Evolutionary conservation across 37 sponge, comb jelly and placozoan genomes (phyloP).

Genomic region (Ephydatia muelleri): DNA sequence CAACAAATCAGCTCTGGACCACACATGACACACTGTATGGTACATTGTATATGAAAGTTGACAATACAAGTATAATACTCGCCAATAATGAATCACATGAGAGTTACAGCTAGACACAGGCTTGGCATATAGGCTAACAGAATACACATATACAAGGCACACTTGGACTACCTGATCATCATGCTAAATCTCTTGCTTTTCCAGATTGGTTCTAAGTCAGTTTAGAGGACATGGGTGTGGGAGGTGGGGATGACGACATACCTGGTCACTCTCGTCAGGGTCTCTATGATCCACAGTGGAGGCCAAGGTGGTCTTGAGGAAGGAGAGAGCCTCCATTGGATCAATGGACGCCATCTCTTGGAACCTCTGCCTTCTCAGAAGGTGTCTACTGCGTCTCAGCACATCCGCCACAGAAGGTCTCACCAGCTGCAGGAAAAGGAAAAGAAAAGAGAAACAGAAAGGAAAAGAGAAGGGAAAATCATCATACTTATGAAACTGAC

Average conservation of each 20-base stretch:
- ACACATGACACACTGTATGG: too few relatives aligned
- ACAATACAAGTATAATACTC: too few relatives aligned
- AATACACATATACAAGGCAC: too few relatives aligned
- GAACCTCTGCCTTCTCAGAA: slow-evolving; percentile 39
- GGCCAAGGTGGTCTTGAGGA: slow-evolving; percentile 48
- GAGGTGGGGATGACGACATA: background rate
- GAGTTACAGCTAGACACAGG: too few relatives aligned
- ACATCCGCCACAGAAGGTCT: slow-evolving; percentile 23
- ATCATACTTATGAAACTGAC: background rate
- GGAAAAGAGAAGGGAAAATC: background rate
- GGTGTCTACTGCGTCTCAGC: slow-evolving; percentile 6
- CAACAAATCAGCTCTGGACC: too few relatives aligned
- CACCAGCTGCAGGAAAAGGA: slow-evolving; percentile 33
- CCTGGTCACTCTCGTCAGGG: slow-evolving; percentile 65
- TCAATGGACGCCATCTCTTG: slow-evolving; percentile 47
- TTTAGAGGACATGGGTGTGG: too few relatives aligned
- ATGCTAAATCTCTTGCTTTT: too few relatives aligned
- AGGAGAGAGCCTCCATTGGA: slow-evolving; percentile 54
- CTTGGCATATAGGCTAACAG: too few relatives aligned
- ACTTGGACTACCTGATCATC: too few relatives aligned
- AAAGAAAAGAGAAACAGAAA: background rate
- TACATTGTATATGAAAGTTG: too few relatives aligned
- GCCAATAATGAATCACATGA: too few relatives aligned
- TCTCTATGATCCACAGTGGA: slow-evolving; percentile 58
- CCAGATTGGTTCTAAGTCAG: too few relatives aligned